Evolutionary conservation across 2,113 vertebrate species (phyloP).

Genomic region (Vulpes vulpes): DNA sequence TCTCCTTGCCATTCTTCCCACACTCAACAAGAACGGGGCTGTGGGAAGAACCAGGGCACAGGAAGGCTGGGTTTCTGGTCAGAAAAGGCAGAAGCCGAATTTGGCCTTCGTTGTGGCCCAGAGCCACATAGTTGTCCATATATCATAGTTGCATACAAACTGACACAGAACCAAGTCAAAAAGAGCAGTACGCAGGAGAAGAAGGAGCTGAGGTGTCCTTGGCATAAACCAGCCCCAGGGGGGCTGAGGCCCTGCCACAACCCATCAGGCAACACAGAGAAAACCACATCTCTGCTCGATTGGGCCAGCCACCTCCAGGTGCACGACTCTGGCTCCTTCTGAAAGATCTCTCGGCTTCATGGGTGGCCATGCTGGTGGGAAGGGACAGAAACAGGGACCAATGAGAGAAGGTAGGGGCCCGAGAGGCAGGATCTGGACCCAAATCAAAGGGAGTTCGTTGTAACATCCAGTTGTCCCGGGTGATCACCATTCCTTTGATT

Average conservation of each 20-base stretch:
- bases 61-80: not conserved
- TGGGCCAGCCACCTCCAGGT: too few relatives aligned
- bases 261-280: not conserved
- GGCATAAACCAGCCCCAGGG: not conserved
- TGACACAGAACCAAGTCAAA: not conserved
- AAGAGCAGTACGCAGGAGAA: not conserved
- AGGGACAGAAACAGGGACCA: not conserved
- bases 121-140: not conserved
- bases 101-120: not conserved
- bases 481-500: not conserved
- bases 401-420: not conserved
- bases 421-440: not conserved
- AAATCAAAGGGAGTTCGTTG: not conserved
- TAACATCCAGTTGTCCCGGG: not conserved
- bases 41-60: not conserved
- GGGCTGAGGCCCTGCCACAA: not conserved
- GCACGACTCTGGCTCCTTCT: not conserved
- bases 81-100: not conserved
- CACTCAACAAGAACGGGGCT: not conserved
- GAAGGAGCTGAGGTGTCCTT: not conserved
- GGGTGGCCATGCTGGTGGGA: not conserved
- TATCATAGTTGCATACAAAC: not conserved
- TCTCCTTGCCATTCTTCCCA: constrained; percentile 1
- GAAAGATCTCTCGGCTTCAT: not conserved
- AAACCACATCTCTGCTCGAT: not conserved